A percentile compares a stretch with the other conserved stretches of the same genome.
These are phyloP conservation scores for Varanus salvator DNA, from an alignment of 2,113 vertebrate species.

Conservation along the genomic window DNA sequence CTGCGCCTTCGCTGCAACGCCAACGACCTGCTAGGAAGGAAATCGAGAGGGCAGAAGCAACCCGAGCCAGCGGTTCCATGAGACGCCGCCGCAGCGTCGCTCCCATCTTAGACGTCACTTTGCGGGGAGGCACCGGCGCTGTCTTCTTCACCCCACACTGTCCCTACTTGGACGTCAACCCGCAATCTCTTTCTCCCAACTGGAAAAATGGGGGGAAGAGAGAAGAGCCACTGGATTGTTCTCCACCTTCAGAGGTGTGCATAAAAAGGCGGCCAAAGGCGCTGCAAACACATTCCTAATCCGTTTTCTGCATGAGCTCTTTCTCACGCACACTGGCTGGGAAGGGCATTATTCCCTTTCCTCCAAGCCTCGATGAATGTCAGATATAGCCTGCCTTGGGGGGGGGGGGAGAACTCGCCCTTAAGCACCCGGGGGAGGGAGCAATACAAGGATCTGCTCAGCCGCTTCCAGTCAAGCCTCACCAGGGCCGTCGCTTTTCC, in stretches of 20 bases:
- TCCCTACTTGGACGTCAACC: not conserved
- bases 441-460: not conserved
- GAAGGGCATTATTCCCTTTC: not conserved
- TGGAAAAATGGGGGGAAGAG: not conserved
- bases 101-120: conserved; percentile 21
- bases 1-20: not conserved
- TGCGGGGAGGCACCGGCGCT: not conserved
- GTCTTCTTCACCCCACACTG: not conserved
- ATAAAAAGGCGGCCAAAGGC: not conserved
- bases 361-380: not conserved
- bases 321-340: not conserved
- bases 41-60: not conserved
- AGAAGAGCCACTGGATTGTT: not conserved
- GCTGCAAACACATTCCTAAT: not conserved
- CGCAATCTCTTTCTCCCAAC: not conserved
- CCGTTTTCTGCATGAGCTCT: not conserved
- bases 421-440: too few relatives aligned
- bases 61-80: not conserved
- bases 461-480: not conserved
- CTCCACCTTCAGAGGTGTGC: not conserved
- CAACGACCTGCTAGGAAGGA: not conserved
- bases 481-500: not conserved
- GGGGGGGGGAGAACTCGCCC: not conserved
- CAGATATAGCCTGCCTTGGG: not conserved
- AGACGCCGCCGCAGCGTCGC: not conserved